Conservation (phyloP, 2,797 vertebrate species). For the Tenualosa ilisha region DNA sequence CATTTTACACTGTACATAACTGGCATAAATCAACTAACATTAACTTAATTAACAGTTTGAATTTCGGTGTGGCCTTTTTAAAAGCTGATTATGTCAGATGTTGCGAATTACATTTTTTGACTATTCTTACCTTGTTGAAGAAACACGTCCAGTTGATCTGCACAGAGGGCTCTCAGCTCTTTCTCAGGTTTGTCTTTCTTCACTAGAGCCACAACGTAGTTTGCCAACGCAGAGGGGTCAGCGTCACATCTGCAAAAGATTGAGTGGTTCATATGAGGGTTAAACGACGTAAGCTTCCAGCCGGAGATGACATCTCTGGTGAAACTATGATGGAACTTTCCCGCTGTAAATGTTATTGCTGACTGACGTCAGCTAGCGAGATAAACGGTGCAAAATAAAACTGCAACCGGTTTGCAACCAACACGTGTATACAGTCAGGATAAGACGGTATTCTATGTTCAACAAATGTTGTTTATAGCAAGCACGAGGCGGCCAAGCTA, state of each 20-base stretch:
- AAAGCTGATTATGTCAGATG: not conserved
- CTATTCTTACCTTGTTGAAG: constrained; percentile 90
- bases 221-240: constrained; percentile 95
- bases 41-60: too few species aligned
- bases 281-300: not conserved
- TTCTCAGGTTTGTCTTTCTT: constrained; percentile 99
- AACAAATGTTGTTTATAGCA: constrained; percentile 1
- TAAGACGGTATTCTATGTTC: not conserved
- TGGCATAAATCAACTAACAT: too few species aligned
- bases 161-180: constrained; percentile 94
- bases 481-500: constrained; percentile 15
- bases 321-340: not conserved
- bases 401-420: not conserved
- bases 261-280: not conserved
- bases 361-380: not conserved
- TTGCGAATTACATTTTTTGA: not conserved
- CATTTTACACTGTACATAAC: too few species aligned
- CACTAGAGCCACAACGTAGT: constrained; percentile 97
- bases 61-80: not conserved
- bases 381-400: not conserved
- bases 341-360: not conserved
- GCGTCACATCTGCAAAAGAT: constrained; percentile 82
- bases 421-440: not conserved
- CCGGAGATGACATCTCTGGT: not conserved
- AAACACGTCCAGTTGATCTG: constrained; percentile 98